phyloP scores from a whole-genome alignment of 23 tunicate species.

The Clavelina lepadiformis region DNA sequence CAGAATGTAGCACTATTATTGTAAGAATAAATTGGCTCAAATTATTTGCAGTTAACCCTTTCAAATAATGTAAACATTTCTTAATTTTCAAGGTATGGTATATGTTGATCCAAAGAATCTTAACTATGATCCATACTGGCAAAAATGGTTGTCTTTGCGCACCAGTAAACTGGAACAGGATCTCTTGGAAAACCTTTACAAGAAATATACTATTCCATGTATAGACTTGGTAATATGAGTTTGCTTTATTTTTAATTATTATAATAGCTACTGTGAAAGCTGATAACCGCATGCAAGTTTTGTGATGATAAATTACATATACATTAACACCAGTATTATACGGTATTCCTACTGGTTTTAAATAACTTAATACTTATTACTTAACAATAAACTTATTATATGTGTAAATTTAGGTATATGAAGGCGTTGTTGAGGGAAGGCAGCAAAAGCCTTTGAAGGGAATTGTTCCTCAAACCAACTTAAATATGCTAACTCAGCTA shows the following conservation, averaged over 20 bases:
- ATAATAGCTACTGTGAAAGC: no score
- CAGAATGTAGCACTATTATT: no score
- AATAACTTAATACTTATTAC: no score
- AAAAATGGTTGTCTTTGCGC: constrained; percentile 68
- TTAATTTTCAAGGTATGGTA: constrained; percentile 87
- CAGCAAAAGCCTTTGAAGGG: constrained; percentile 85
- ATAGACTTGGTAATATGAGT: constrained; percentile 62
- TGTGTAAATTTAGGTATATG: constrained; percentile 96
- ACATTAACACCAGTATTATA: no score
- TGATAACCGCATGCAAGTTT: no score
- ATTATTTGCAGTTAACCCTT: no score
- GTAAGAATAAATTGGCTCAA: no score
- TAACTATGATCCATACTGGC: constrained; percentile 94
- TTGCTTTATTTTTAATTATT: no score
- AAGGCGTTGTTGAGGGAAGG: constrained; percentile 91
- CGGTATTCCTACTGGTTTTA: no score
- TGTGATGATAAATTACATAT: no score
- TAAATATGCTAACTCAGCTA: constrained; percentile 93
- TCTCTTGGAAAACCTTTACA: constrained; percentile 64
- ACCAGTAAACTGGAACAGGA: constrained; percentile 74
- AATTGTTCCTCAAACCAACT: constrained; percentile 93
- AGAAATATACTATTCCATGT: constrained; percentile 59
- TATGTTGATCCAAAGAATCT: constrained; percentile 98
- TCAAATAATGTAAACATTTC: no score
- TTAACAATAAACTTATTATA: no score